Base-by-base conservation (phyloP, 2,113 vertebrate genomes). In the Nicator chloris region DNA sequence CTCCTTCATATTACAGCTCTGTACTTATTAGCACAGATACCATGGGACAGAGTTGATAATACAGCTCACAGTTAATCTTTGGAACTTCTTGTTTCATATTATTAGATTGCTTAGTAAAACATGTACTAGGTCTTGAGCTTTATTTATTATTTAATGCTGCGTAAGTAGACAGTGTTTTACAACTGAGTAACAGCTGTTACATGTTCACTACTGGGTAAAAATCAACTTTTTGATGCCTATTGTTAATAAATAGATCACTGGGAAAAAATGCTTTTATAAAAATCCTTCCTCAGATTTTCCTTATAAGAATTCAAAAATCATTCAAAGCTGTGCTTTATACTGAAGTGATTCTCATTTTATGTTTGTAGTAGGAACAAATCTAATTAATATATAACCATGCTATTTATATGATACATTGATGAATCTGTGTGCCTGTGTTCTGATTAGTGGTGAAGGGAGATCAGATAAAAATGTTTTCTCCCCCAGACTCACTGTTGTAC, bases 81-180 rank as follows among this genome's bases (percentile, higher is more conserved):
- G 86, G 88, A 94, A 88, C 72, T 80, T 92, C 47, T 87, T 93
- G 30, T 61, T 96, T 94, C 54, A 6, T 86, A 45, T 93, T 59
- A 37, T 88, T 79, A 90, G 44, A 94, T 90, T 68, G 86, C 65
- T 75, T 83, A 75, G 86, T 81, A 83, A 82, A 96, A 94, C 0
- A 5, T 37, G 47, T 73, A 23, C 47, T 35, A 80, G 50, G 31
- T 93, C 66, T 76, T 76, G 47, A 81, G 76, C 76, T 87, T 69
- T 90, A 89, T 92, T 91, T 96, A 47, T 93, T 85, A 76, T 82
- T 94, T 85, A 90, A 64, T 92, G 59, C 68, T 94, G 40, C 0
- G 0, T 88, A 86, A 91, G 79, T 93, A 91, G 77, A 71, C 60
- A 86, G 69, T 77, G 28, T 73, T 92, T 92, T 90, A 70, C 87